A percentile compares a stretch with the other conserved stretches of the same genome.
Evolutionary conservation across 2,888 invertebrate species (phyloP).

Genomic region (Drosophila cracens): DNA sequence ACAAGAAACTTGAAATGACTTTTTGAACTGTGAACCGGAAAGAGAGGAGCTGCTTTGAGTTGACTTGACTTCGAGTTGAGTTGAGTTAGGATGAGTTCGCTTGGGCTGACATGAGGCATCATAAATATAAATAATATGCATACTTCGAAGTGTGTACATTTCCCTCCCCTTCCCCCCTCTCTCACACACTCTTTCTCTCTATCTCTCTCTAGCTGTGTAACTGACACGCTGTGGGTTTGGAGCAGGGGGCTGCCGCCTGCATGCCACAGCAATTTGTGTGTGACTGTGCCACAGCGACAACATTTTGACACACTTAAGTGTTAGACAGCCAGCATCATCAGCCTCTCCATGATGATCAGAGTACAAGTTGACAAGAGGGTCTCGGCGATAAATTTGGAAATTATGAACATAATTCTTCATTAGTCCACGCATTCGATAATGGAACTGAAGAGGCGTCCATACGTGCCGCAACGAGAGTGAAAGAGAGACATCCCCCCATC

Average conservation of each 20-base stretch:
- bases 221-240: constrained; percentile 59
- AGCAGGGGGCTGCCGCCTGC: constrained; percentile 46
- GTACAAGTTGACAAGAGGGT: constrained; percentile 52
- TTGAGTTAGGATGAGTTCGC: constrained; percentile 26
- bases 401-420: constrained; percentile 82
- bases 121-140: constrained; percentile 56
- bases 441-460: constrained; percentile 56
- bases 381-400: constrained; percentile 77
- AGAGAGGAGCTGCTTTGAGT: constrained; percentile 10
- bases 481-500: constrained; percentile 7
- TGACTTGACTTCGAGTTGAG: constrained; percentile 21
- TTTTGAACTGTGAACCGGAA: constrained; percentile 74
- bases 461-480: constrained; percentile 47
- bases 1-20: constrained; percentile 78
- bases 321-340: constrained; percentile 72
- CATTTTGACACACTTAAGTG: constrained; percentile 82
- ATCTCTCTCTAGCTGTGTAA: constrained; percentile 34
- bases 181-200: neutral
- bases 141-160: constrained; percentile 26
- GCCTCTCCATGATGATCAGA: constrained; percentile 26
- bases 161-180: constrained; percentile 3
- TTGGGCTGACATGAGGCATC: constrained; percentile 41
- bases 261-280: constrained; percentile 70
- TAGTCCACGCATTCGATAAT: constrained; percentile 74
- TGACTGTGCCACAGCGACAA: constrained; percentile 53